Evolutionary conservation across 2,888 invertebrate genomes (phyloP).

Genomic region (Lingula anatina): DNA sequence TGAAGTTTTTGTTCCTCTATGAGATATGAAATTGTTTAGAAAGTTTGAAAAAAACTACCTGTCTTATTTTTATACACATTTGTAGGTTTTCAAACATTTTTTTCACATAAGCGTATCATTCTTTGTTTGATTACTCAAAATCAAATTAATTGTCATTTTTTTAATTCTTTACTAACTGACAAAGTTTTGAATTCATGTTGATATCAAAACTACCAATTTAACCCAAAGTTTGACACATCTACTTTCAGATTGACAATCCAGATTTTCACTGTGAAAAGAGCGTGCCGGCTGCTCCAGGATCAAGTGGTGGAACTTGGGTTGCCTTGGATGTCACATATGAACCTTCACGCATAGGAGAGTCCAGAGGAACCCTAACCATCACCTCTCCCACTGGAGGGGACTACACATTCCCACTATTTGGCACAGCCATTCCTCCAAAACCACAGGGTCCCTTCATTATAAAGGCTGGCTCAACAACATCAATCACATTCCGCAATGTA

Average conservation of each 20-base stretch:
- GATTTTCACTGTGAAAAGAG: conserved; percentile 52
- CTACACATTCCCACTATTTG: conserved; percentile 53
- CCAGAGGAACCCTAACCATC: conserved; percentile 38
- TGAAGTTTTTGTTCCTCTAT: too few relatives aligned
- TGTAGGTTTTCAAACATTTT: too few relatives aligned
- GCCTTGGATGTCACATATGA: conserved; percentile 50
- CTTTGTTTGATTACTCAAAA: too few relatives aligned
- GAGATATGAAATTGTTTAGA: too few relatives aligned
- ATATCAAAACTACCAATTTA: too few relatives aligned
- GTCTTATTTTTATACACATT: too few relatives aligned
- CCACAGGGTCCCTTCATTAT: conserved; percentile 57
- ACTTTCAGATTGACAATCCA: conserved; percentile 42
- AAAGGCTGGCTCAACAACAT: conserved; percentile 46
- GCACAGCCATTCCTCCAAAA: conserved; percentile 53
- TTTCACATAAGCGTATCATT: too few relatives aligned
- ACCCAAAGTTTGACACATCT: too few relatives aligned
- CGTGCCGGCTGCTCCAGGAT: conserved; percentile 50
- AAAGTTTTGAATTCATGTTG: too few relatives aligned
- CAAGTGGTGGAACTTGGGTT: conserved; percentile 48
- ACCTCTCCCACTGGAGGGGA: conserved; percentile 47
- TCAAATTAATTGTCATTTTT: too few relatives aligned
- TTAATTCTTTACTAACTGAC: too few relatives aligned
- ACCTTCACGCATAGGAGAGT: conserved; percentile 50
- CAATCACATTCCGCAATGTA: conserved; percentile 55
- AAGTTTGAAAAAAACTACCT: too few relatives aligned